Evolutionary conservation across 2,888 invertebrate species (phyloP).

Genomic region (Chaetoderma sp.): DNA sequence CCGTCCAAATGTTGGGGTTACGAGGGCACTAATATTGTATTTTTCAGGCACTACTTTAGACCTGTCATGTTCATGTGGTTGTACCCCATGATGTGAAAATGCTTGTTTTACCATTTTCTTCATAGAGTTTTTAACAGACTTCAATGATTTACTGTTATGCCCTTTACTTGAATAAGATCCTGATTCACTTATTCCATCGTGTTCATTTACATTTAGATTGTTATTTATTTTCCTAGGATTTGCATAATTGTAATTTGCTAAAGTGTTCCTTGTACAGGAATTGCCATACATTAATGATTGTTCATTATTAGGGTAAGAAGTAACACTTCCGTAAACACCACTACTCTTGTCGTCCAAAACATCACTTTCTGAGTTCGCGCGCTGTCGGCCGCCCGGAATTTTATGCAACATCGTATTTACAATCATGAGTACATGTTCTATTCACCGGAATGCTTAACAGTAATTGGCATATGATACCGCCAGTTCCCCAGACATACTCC

Average conservation of each 20-base stretch:
- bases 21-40: constrained; percentile 11
- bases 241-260: constrained; percentile 17
- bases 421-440: too few species aligned
- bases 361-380: constrained; percentile 52
- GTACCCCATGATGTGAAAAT: too few species aligned
- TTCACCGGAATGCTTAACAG: too few species aligned
- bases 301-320: too few species aligned
- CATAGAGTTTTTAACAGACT: constrained; percentile 52
- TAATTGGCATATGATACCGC: too few species aligned
- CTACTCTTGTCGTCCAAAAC: constrained; percentile 49
- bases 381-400: constrained; percentile 50
- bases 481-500: too few species aligned
- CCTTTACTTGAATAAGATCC: constrained; percentile 30
- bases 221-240: constrained; percentile 39
- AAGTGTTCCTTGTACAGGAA: too few species aligned
- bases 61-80: neutral
- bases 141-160: constrained; percentile 44
- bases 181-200: neutral
- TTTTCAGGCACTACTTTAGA: neutral
- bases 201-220: constrained; percentile 27
- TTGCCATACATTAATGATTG: constrained; percentile 16
- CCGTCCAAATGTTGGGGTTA: constrained; percentile 25
- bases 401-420: constrained; percentile 13
- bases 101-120: constrained; percentile 39
- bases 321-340: too few species aligned